Base-by-base conservation (phyloP, 2,888 invertebrate genomes). In the Tholera decimalis region DNA sequence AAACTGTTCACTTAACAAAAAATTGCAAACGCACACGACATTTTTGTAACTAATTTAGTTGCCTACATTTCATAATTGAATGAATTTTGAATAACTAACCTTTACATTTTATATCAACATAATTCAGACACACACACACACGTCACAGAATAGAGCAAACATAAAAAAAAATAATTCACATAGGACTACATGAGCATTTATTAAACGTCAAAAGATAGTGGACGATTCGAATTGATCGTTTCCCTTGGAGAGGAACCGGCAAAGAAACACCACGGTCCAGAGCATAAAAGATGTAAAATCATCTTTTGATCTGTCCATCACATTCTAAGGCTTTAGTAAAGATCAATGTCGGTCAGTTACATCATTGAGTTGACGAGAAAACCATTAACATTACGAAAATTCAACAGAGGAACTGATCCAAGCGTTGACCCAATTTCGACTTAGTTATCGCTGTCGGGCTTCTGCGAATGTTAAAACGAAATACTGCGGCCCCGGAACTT, bases 221-320 rank as follows among this genome's bases (percentile, higher is more conserved):
- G n/a, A n/a, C n/a, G n/a, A n/a, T n/a, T n/a, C n/a, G n/a, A n/a
- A n/a, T n/a, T n/a, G n/a, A n/a, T n/a, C n/a, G n/a, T n/a, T n/a
- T n/a, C n/a, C n/a, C n/a, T n/a, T n/a, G n/a, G n/a, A n/a, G n/a
- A n/a, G n/a, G n/a, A n/a, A n/a, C n/a, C n/a, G n/a, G n/a, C n/a
- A n/a, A n/a, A n/a, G n/a, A n/a, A n/a, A n/a, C n/a, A n/a, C n/a
- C n/a, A n/a, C n/a, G n/a, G n/a, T n/a, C n/a, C n/a, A 37, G 37
- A 51, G 20, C 50, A 4, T 18, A 8, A 8, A 8, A 63, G 11
- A 28, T 30, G 1, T 9, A 22, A 51, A 24, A 43, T 18, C n/a
- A 55, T 26, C 56, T 77, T n/a, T 57, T 72, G 73, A 39, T 72
- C 22, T 44, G 51, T 44, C 63, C 20, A 28, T 72, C 53, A 56